Base-by-base conservation (phyloP, 2,797 vertebrate genomes). In the Tauraco hartlaubi region DNA sequence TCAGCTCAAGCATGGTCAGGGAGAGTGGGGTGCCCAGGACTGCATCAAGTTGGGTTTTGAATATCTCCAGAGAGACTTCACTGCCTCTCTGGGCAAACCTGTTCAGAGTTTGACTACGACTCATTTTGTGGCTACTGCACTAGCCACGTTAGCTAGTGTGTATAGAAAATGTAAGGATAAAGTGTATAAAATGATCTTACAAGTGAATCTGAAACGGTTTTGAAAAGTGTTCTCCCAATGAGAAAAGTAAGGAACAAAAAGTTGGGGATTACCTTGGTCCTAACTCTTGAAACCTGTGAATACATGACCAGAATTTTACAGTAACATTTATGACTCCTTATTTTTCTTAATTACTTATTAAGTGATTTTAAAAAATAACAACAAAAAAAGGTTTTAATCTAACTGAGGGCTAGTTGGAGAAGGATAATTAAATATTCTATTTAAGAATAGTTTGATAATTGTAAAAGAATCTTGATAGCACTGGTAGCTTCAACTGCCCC, bases 241-340 rank as follows among this genome's bases (percentile, higher is more conserved):
- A 81, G 31, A 67, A 77, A 26, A 73, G 18, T 21, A 35, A 80
- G 52, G 11, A 56, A 54, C 4, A 43, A 9, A 49, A n/a, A 56
- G 18, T 31, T 22, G 51, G 35, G 11, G 25, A 55, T 43, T 10
- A 12, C 5, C 15, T 48, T 72, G 25, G 8, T 64, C 12, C 56
- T 44, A 41, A 35, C 28, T 73, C 44, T 52, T 92, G 23, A 85
- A 83, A 39, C 6, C 8, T 58, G 15, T 63, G 33, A 80, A 56
- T 1, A 11, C 9, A 49, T n/a, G 11, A 56, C 7, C 2, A 61
- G 61, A 71, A 56, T 64, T 48, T 75, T 39, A 9, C 15, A 37
- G 3, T 46, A 37, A 21, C 7, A 12, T 19, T 58, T 3, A 15
- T 51, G 13, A 16, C 2, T 67, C 2, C 5, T 12, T 44, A 2